Conservation (phyloP, 2,113 vertebrate species). For the Bubo blakistoni region DNA sequence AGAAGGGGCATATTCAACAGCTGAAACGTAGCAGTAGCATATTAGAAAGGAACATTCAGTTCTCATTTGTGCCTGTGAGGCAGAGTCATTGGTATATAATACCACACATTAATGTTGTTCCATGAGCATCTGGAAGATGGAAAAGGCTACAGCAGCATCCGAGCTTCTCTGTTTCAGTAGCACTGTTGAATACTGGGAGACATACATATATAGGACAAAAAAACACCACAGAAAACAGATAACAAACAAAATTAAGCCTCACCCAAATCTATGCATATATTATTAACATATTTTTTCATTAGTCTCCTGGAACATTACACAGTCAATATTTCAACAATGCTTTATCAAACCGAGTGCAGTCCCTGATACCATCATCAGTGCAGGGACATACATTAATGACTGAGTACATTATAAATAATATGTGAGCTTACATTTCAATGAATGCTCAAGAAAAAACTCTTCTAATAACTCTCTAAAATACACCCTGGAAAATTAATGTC, state of each 20-base stretch:
- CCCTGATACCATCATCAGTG: neutral
- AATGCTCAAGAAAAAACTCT: neutral
- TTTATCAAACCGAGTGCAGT: neutral
- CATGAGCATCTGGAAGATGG: neutral
- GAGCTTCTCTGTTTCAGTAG: neutral
- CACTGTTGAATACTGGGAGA: neutral
- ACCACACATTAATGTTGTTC: neutral
- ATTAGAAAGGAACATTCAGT: neutral
- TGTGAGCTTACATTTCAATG: neutral
- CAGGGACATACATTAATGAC: neutral
- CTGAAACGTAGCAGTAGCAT: neutral
- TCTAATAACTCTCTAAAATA: neutral
- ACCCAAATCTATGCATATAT: neutral
- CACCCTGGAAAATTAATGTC: neutral
- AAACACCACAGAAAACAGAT: neutral
- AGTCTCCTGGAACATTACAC: neutral
- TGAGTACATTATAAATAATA: neutral
- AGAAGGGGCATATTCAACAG: constrained; percentile 6
- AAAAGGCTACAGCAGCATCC: neutral
- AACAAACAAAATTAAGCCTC: neutral
- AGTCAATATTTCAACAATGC: neutral
- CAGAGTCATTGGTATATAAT: neutral
- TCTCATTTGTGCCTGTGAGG: neutral
- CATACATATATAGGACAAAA: neutral
- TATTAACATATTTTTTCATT: neutral